Evolutionary conservation across 2,888 invertebrate species (phyloP).

Genomic region (Heteropelma amictum): DNA sequence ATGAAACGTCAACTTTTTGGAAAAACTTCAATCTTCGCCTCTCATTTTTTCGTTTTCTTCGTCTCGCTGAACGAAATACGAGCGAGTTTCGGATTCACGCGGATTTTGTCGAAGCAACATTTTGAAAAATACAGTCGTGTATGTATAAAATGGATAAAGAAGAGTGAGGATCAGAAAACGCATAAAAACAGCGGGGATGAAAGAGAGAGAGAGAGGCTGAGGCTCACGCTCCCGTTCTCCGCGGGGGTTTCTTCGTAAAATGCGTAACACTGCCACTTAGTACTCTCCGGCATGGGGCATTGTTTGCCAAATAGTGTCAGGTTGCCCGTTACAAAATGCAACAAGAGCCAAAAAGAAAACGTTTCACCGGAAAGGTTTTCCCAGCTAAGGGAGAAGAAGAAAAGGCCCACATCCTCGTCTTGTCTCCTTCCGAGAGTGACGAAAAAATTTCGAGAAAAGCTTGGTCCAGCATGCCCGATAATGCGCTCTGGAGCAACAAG

Average conservation of each 20-base stretch:
- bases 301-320: constrained; percentile 72
- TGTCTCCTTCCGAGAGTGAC: constrained; percentile 10
- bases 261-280: constrained; percentile 71
- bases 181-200: not conserved
- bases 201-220: not conserved
- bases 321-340: constrained; percentile 58
- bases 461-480: not conserved
- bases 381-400: constrained; percentile 20
- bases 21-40: too few species aligned
- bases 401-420: too few species aligned
- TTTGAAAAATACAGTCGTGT: too few species aligned
- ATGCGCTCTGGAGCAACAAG: not conserved
- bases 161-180: not conserved
- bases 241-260: constrained; percentile 68
- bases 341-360: constrained; percentile 51
- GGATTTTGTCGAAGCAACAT: too few species aligned
- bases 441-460: constrained; percentile 8
- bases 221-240: constrained; percentile 47
- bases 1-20: too few species aligned
- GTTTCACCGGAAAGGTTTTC: constrained; percentile 60
- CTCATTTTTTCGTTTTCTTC: too few species aligned
- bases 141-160: not conserved
- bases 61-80: too few species aligned
- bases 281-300: constrained; percentile 64
- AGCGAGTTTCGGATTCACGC: too few species aligned